phyloP scores from a whole-genome alignment of 2,113 vertebrate genomes.

The Choloepus hoffmanni region DNA sequence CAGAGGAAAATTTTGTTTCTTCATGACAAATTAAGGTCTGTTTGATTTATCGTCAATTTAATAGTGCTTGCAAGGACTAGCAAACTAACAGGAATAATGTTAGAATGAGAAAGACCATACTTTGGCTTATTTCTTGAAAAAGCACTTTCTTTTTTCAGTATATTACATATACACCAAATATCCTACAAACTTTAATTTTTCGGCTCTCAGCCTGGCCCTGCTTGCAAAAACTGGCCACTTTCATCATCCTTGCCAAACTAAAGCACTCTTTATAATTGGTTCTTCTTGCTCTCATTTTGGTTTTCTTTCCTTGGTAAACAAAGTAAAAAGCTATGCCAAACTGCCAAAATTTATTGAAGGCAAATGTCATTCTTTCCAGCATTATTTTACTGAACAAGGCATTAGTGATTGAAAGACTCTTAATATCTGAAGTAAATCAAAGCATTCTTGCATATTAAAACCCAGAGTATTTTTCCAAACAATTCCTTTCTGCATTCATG shows the following conservation, averaged over 20 bases:
- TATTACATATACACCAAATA: background rate
- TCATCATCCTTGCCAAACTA: background rate
- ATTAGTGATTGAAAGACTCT: background rate
- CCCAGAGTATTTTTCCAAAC: constrained; percentile 53
- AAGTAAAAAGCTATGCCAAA: constrained; percentile 56
- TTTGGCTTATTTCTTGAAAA: constrained; percentile 50
- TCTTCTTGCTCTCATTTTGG: constrained; percentile 44
- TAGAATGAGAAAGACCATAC: constrained; percentile 60
- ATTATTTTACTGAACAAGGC: constrained; percentile 47
- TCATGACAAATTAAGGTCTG: constrained; percentile 62
- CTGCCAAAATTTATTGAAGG: constrained; percentile 41
- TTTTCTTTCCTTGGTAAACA: constrained; percentile 65
- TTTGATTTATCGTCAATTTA: constrained; percentile 61
- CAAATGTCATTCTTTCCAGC: constrained; percentile 42
- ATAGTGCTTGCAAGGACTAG: constrained; percentile 22
- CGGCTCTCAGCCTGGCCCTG: background rate
- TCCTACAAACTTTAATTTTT: constrained; percentile 56
- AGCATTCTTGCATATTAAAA: constrained; percentile 54
- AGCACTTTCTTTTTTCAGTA: constrained; percentile 32
- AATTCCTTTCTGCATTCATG: background rate
- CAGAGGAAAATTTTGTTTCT: constrained; percentile 35
- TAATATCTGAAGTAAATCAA: constrained; percentile 20
- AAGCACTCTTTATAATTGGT: constrained; percentile 60
- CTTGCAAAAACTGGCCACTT: constrained; percentile 19
- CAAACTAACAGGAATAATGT: constrained; percentile 63